phyloP scores from a whole-genome alignment of 2,113 vertebrate genomes.

The Chinchilla lanigera region DNA sequence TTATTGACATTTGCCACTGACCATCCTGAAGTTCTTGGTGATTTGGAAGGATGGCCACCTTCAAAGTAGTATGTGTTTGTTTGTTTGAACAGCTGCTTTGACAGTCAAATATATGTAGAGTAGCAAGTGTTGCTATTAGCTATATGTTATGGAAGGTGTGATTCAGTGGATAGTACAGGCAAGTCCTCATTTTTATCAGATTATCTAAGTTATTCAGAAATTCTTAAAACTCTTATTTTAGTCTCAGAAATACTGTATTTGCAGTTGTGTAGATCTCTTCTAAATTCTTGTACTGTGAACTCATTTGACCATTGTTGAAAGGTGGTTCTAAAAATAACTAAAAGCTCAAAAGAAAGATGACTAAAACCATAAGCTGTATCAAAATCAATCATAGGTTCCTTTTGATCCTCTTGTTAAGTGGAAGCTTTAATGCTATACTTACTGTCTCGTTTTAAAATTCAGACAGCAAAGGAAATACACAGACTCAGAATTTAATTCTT shows the following conservation, averaged over 20 bases:
- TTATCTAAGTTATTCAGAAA: slow-evolving; percentile 41
- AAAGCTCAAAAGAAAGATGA: slow-evolving; percentile 38
- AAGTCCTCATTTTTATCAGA: background rate
- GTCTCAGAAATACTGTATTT: background rate
- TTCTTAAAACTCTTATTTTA: background rate
- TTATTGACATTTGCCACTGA: background rate
- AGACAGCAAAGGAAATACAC: slow-evolving; percentile 53
- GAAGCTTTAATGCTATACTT: slow-evolving; percentile 58
- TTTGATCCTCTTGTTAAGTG: slow-evolving; percentile 63
- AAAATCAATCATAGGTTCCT: slow-evolving; percentile 20
- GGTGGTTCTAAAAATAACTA: slow-evolving; percentile 69
- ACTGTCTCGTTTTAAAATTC: slow-evolving; percentile 64
- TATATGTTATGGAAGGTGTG: background rate
- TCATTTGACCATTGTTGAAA: slow-evolving; percentile 32
- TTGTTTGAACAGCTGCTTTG: background rate
- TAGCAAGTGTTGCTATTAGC: background rate
- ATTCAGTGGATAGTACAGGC: background rate
- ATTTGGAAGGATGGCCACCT: background rate
- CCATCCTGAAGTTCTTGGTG: background rate
- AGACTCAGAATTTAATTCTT: slow-evolving; percentile 62
- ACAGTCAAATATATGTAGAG: background rate
- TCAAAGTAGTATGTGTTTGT: background rate
- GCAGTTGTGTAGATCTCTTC: background rate
- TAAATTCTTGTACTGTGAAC: slow-evolving; percentile 18
- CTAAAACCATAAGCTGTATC: slow-evolving; percentile 42